phyloP scores from a whole-genome alignment of 2,888 invertebrate genomes.

The Cabera pusaria region DNA sequence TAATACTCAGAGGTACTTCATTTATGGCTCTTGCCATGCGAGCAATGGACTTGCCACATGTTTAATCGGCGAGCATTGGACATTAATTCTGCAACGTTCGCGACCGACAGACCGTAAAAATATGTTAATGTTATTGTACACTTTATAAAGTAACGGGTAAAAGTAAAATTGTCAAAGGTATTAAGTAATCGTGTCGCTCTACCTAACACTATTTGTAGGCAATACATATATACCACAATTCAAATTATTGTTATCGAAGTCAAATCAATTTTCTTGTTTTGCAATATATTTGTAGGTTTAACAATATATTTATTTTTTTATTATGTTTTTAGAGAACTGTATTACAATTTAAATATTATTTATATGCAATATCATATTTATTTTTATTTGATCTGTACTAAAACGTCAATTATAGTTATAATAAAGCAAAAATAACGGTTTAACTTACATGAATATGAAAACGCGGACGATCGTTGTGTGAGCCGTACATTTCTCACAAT shows the following conservation, averaged over 20 bases:
- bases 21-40: conserved; percentile 61
- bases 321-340: no score
- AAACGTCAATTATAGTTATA: no score
- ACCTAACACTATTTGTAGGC: background rate
- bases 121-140: conserved; percentile 60
- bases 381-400: no score
- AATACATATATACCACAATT: no score
- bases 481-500: conserved; percentile 63
- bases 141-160: conserved; percentile 34
- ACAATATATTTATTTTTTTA: no score
- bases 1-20: conserved; percentile 61
- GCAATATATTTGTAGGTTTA: no score
- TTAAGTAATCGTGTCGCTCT: conserved; percentile 2
- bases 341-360: no score
- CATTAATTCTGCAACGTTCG: conserved; percentile 66
- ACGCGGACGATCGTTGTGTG: conserved; percentile 51
- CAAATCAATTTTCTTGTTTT: no score
- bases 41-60: conserved; percentile 53
- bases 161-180: conserved; percentile 11
- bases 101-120: conserved; percentile 58
- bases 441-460: conserved; percentile 67
- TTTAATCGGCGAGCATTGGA: conserved; percentile 50
- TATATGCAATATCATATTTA: no score
- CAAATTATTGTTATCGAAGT: no score
- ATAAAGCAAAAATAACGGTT: no score